Conservation (phyloP, 2,113 vertebrate species). For the Lophochroa leadbeateri region DNA sequence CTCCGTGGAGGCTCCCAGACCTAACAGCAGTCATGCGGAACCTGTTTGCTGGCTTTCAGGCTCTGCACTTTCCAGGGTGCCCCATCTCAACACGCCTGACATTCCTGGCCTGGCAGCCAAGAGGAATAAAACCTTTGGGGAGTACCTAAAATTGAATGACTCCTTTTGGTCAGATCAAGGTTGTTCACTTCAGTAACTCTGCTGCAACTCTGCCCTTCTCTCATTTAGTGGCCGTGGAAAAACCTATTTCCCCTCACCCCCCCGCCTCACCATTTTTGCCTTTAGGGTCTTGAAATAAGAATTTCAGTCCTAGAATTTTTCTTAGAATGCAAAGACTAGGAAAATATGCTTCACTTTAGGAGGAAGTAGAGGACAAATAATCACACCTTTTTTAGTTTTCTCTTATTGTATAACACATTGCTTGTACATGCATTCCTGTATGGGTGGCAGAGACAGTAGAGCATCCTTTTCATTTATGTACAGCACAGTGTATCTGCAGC, state of each 20-base stretch:
- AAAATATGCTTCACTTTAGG: not conserved
- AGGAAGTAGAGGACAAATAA: not conserved
- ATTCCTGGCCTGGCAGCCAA: slow-evolving; percentile 80
- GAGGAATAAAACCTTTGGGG: slow-evolving; percentile 80
- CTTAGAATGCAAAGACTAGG: not conserved
- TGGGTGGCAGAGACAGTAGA: not conserved
- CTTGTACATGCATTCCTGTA: not conserved
- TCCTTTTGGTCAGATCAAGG: slow-evolving; percentile 62
- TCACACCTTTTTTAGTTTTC: not conserved
- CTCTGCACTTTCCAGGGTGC: slow-evolving; percentile 65
- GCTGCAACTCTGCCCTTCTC: slow-evolving; percentile 45
- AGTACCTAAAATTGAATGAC: slow-evolving; percentile 76
- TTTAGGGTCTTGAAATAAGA: slow-evolving; percentile 3
- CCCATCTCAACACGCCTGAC: slow-evolving; percentile 74
- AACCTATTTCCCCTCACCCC: not conserved
- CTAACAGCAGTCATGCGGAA: slow-evolving; percentile 76
- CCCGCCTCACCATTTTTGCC: not conserved
- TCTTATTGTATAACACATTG: not conserved
- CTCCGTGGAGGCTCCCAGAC: slow-evolving; percentile 74
- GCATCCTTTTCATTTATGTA: not conserved
- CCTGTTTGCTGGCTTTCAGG: slow-evolving; percentile 76
- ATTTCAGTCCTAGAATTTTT: slow-evolving; percentile 35
- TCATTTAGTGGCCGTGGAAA: slow-evolving; percentile 30
- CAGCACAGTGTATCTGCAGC: not conserved
- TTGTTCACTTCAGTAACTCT: slow-evolving; percentile 73